A percentile compares a stretch with the other conserved stretches of the same genome.
phyloP scores from a whole-genome alignment of 2,113 vertebrate genomes.

The Seriola dumerili region DNA sequence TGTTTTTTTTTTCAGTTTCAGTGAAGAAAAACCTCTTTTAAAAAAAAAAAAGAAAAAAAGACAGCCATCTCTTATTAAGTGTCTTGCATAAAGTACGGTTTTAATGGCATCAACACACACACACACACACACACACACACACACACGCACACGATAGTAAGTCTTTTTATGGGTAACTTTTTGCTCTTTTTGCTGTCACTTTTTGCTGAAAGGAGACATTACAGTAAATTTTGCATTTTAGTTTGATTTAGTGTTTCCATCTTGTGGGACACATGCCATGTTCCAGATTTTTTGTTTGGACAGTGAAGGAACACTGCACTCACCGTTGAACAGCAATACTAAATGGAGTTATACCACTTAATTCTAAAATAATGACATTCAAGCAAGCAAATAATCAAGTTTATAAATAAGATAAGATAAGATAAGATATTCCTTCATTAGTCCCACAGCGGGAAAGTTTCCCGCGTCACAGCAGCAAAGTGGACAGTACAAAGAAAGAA shows the following conservation, averaged over 20 bases:
- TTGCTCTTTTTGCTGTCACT: no score
- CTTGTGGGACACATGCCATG: neutral
- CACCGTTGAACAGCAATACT: neutral
- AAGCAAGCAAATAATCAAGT: neutral
- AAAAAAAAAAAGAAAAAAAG: neutral
- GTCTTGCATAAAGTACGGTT: neutral
- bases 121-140: neutral
- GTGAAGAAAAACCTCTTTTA: neutral
- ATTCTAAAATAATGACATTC: neutral
- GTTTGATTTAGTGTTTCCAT: neutral
- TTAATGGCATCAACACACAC: neutral
- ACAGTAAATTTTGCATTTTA: no score
- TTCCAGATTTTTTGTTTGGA: neutral
- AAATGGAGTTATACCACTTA: neutral
- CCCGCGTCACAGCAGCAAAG: no score
- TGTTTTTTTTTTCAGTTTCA: neutral
- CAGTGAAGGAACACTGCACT: neutral
- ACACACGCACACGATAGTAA: conserved; percentile 3
- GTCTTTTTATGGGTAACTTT: neutral
- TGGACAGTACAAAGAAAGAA: no score
- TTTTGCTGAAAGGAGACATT: neutral
- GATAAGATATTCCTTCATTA: no score
- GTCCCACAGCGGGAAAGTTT: no score
- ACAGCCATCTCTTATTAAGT: conserved; percentile 8
- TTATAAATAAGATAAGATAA: neutral